Evolutionary conservation across 1,140 invertebrate genomes (phyloP).

Genomic region (Cotesia vestalis): DNA sequence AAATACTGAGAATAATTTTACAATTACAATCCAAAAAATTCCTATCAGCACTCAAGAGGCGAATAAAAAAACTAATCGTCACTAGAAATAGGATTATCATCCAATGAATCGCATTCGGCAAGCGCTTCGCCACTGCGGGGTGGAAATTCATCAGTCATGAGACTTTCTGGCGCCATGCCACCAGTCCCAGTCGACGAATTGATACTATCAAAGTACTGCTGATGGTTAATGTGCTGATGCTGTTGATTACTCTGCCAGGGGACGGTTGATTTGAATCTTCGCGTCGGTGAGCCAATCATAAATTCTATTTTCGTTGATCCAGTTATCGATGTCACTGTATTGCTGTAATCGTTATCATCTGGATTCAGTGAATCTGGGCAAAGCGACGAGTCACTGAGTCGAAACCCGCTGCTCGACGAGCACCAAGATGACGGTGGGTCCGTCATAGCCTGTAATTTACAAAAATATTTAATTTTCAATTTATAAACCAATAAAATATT

Average conservation of each 20-base stretch:
- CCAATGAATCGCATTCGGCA: constrained; percentile 69
- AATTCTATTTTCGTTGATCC: constrained; percentile 60
- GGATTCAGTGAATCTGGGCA: constrained; percentile 63
- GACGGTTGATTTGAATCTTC: constrained; percentile 50
- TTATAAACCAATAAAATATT: constrained; percentile 2
- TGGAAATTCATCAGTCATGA: constrained; percentile 60
- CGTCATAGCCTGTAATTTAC: constrained; percentile 52
- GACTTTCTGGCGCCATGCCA: constrained; percentile 49
- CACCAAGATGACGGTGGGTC: constrained; percentile 65
- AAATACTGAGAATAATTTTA: no score
- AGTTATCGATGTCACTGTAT: constrained; percentile 46
- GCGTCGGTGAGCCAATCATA: constrained; percentile 59
- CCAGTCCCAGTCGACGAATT: constrained; percentile 54
- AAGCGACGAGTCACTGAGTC: constrained; percentile 57
- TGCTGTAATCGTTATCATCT: constrained; percentile 38
- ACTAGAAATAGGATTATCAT: constrained; percentile 58
- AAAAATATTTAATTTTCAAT: constrained; percentile 11
- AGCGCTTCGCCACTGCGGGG: constrained; percentile 64
- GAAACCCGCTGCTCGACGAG: constrained; percentile 51
- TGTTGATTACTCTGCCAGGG: constrained; percentile 45
- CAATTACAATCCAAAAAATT: no score
- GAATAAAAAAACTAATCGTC: constrained; percentile 44
- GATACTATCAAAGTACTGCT: constrained; percentile 68
- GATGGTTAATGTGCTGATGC: neutral
- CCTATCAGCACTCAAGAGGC: no score